Evolutionary conservation across 2,113 vertebrate species (phyloP).

Genomic region (Brachyhypopomus occidentalis): DNA sequence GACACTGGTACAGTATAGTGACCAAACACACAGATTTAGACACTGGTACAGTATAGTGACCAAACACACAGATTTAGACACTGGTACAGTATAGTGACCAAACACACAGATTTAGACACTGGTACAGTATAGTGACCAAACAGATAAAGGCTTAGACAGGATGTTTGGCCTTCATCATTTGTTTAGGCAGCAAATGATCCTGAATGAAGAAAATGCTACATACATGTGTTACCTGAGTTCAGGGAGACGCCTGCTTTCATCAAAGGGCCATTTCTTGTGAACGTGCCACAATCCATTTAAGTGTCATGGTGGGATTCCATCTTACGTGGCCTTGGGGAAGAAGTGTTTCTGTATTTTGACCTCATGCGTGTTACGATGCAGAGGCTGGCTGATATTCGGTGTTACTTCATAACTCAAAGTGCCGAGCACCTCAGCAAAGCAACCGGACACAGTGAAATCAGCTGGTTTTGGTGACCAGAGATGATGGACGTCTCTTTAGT

Average conservation of each 20-base stretch:
- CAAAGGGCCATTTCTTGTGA: background rate
- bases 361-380: slow-evolving; percentile 7
- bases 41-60: slow-evolving; percentile 13
- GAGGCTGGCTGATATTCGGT: slow-evolving; percentile 37
- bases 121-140: background rate
- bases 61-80: no score
- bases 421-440: slow-evolving; percentile 48
- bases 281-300: background rate
- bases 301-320: background rate
- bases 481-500: slow-evolving; percentile 54
- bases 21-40: background rate
- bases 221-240: background rate
- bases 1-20: background rate
- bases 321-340: background rate
- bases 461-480: slow-evolving; percentile 43
- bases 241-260: background rate
- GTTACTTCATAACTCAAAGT: slow-evolving; percentile 58
- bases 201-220: background rate
- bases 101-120: no score
- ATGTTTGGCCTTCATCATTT: no score
- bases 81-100: slow-evolving; percentile 3
- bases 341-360: slow-evolving; percentile 15
- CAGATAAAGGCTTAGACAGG: no score
- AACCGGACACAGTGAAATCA: slow-evolving; percentile 24
- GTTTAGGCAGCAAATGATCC: background rate